Percentiles rank a stretch among this genome's conserved stretches.
Evolutionary conservation across 1,140 invertebrate species (phyloP).

Genomic region (Polyergus mexicanus): DNA sequence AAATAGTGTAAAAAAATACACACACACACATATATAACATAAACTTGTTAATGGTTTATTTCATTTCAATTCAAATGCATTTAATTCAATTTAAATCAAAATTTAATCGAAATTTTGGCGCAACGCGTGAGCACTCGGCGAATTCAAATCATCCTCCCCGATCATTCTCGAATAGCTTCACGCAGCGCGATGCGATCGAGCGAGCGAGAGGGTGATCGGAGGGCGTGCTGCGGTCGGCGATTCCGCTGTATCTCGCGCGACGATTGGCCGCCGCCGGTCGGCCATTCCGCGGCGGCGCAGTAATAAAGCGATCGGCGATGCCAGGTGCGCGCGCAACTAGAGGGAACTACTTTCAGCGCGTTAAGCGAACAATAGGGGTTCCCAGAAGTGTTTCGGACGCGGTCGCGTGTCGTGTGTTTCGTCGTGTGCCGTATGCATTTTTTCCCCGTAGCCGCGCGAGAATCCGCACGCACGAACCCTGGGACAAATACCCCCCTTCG

Average conservation of each 20-base stretch:
- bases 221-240: conserved; percentile 12
- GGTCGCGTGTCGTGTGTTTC: conserved; percentile 81
- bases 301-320: conserved; percentile 69
- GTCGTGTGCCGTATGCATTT: conserved; percentile 75
- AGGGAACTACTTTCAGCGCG: conserved; percentile 86
- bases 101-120: neutral
- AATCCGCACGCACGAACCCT: conserved; percentile 74
- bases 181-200: neutral
- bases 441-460: conserved; percentile 59
- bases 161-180: neutral
- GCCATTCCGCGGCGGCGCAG: conserved; percentile 73
- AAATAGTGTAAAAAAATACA: no score
- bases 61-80: no score
- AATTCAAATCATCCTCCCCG: neutral
- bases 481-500: neutral
- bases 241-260: conserved; percentile 34
- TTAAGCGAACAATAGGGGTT: conserved; percentile 86
- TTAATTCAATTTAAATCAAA: no score
- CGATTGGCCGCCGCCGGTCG: conserved; percentile 66
- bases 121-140: neutral
- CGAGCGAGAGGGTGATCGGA: neutral
- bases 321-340: conserved; percentile 84
- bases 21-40: no score
- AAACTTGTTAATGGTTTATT: no score
- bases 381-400: conserved; percentile 86